phyloP scores from a whole-genome alignment of 2,797 vertebrate genomes.

The Ammospiza maritima region DNA sequence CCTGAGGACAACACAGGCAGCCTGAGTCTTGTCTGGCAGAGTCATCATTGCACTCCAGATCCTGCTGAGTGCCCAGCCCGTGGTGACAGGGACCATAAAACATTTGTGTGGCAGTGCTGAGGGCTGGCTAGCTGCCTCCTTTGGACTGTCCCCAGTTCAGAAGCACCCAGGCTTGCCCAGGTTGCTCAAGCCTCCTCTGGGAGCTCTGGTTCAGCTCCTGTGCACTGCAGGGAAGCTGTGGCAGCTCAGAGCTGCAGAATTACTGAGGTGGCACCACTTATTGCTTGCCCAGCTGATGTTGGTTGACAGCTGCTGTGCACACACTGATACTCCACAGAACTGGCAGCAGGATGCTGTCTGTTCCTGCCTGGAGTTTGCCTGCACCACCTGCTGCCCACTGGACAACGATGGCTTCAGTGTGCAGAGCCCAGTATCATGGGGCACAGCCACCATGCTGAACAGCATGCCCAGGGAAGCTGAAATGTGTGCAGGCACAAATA shows the following conservation, averaged over 20 bases:
- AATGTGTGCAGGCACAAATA: rapidly evolving
- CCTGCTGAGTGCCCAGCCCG: rapidly evolving
- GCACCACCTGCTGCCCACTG: neutral
- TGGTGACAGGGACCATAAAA: neutral
- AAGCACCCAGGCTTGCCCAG: rapidly evolving
- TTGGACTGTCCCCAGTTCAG: neutral
- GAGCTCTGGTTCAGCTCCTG: neutral
- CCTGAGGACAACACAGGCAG: rapidly evolving
- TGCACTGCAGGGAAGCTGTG: neutral
- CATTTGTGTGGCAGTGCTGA: rapidly evolving
- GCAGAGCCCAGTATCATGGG: neutral
- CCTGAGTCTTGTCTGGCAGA: neutral
- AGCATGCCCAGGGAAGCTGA: rapidly evolving
- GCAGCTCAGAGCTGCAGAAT: neutral
- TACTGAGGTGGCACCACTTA: neutral
- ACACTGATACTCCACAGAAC: neutral
- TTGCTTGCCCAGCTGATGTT: neutral
- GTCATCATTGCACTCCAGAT: neutral
- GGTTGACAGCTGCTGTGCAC: neutral
- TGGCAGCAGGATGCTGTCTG: neutral
- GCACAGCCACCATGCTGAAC: neutral
- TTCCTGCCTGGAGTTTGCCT: neutral
- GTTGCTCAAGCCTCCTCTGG: neutral
- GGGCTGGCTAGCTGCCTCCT: neutral
- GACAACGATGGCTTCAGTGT: rapidly evolving